phyloP scores from a whole-genome alignment of 2,797 vertebrate genomes.

The Nyctalus aviator region DNA sequence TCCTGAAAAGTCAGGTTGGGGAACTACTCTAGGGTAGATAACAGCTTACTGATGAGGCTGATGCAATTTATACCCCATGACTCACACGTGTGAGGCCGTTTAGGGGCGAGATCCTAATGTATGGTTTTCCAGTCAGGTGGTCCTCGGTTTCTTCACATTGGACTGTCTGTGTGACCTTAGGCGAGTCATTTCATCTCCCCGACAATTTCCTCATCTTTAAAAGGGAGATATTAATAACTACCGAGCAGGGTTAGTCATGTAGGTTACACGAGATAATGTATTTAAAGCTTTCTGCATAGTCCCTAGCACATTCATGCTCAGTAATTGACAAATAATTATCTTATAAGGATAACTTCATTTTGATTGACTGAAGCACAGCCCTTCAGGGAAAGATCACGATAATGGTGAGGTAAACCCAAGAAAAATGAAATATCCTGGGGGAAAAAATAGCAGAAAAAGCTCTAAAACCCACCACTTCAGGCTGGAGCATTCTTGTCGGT shows the following conservation, averaged over 20 bases:
- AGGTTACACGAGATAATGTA: conserved; percentile 61
- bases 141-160: conserved; percentile 43
- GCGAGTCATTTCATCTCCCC: conserved; percentile 46
- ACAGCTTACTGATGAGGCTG: background rate
- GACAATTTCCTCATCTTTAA: conserved; percentile 70
- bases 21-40: background rate
- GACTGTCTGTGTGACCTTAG: conserved; percentile 52
- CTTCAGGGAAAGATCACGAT: conserved; percentile 57
- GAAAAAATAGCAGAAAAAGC: background rate
- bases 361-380: conserved; percentile 56
- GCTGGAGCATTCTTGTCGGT: conserved; percentile 12
- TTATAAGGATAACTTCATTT: conserved; percentile 52
- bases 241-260: conserved; percentile 46
- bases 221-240: conserved; percentile 54
- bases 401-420: conserved; percentile 57
- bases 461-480: background rate
- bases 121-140: background rate
- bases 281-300: conserved; percentile 57
- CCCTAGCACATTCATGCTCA: background rate
- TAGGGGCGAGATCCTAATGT: background rate
- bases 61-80: background rate
- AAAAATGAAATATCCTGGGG: conserved; percentile 47
- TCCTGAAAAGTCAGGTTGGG: background rate
- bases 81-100: background rate
- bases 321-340: conserved; percentile 75